Percentiles rank a stretch among this genome's conserved stretches.
Evolutionary conservation across 2,113 vertebrate genomes (phyloP).

Genomic region (Mohoua ochrocephala): DNA sequence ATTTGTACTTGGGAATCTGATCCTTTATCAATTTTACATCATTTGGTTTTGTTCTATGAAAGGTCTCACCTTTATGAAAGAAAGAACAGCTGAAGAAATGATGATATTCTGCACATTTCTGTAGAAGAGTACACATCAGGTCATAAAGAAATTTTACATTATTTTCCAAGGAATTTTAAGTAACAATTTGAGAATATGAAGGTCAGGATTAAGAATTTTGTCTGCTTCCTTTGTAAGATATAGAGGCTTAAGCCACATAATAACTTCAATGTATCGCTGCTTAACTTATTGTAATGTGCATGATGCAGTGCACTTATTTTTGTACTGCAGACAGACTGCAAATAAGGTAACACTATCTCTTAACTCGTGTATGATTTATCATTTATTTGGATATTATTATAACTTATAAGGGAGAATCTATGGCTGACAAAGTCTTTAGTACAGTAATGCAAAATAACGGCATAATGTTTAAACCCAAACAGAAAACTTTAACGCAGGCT

Average conservation of each 20-base stretch:
- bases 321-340: neutral
- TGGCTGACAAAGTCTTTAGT: neutral
- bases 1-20: neutral
- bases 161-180: neutral
- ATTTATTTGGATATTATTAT: neutral
- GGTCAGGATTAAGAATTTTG: neutral
- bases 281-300: neutral
- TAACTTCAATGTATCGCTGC: neutral
- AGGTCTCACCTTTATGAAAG: neutral
- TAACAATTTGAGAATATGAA: neutral
- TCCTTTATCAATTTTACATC: neutral
- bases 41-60: neutral
- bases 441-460: neutral
- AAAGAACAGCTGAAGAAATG: neutral
- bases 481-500: neutral
- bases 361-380: neutral
- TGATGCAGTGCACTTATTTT: neutral
- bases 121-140: neutral
- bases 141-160: neutral
- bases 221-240: neutral
- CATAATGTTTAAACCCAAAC: neutral
- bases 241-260: neutral
- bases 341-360: neutral
- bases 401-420: neutral
- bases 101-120: neutral